Evolutionary conservation across 2,113 vertebrate genomes (phyloP), one percentile per base, ranked within the genome.

Genomic region (Columba livia): DNA sequence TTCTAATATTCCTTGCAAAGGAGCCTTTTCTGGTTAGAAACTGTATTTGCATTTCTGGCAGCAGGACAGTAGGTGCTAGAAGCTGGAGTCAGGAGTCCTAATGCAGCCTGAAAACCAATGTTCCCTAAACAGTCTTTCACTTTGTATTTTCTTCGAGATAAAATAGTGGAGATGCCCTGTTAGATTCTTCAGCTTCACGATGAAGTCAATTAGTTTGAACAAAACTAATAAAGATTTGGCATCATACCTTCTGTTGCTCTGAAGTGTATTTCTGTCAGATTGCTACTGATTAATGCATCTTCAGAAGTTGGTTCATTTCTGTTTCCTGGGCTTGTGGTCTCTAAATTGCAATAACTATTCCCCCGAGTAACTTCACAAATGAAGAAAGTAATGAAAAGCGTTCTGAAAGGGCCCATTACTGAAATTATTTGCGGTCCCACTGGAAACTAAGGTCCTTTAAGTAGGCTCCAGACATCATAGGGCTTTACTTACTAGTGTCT

Each of bases 381-480:
- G 36, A 81, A 78, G 73, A 54, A 94, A 78, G 56, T 95, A 97
- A 96, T 95, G 91, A 93, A 90, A 62, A 89, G 40, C 79, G 89
- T 84, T 95, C 74, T 73, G 75, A 51, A 70, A 92, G 40, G 54
- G 57, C 74, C 85, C 53, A 51, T 96, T 94, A 78, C 77, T 73
- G 93, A 89, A 95, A 96, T 96, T 80, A 97, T 94, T 85, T 77
- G 71, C 50, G 79, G 79, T 93, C 90, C 91, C 82, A 7, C 40
- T 93, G 82, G 91, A 90, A 92, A 42, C 31, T 38, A 18, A n/a
- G n/a, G 56, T 93, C 83, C 70, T 96, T 91, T 79, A 92, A 90
- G 79, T 69, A 78, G 78, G 74, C 56, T 94, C 47, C 66, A 91
- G 87, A 56, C 77, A 40, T 61, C 10, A 13, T 31, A 31, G 28